Evolutionary conservation across 1,140 invertebrate genomes (phyloP).

Genomic region (Diuraphis noxia): DNA sequence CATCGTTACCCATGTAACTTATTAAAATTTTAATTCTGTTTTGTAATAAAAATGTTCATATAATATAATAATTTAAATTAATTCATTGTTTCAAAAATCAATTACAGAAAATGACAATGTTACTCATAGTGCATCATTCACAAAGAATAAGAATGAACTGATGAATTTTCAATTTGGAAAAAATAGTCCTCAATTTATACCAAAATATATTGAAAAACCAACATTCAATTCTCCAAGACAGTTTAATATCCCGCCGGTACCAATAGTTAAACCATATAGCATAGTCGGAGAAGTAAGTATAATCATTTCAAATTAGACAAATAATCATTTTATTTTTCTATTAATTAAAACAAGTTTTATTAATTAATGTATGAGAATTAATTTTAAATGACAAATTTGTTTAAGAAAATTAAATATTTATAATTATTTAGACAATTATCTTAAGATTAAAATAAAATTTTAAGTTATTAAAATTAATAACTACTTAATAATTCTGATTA

Average conservation of each 20-base stretch:
- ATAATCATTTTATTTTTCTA: neutral
- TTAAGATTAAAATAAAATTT: too few species aligned
- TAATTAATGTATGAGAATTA: neutral
- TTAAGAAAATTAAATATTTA: neutral
- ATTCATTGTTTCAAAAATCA: neutral
- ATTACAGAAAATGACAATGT: neutral
- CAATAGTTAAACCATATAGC: neutral
- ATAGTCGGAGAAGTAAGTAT: neutral
- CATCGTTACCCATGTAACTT: too few species aligned
- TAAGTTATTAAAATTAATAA: too few species aligned
- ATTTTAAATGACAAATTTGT: neutral
- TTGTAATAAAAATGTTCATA: too few species aligned
- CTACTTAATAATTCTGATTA: too few species aligned
- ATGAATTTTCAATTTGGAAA: too few species aligned
- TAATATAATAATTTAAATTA: too few species aligned
- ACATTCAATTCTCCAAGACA: neutral
- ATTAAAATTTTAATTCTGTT: too few species aligned
- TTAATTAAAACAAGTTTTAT: neutral
- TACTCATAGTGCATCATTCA: too few species aligned
- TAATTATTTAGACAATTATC: neutral
- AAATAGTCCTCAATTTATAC: neutral
- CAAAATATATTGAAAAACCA: neutral
- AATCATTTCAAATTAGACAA: neutral
- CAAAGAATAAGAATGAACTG: too few species aligned
- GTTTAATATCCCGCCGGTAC: neutral